Evolutionary conservation across 2,888 invertebrate genomes (phyloP), one percentile per base, ranked within the genome.

Genomic region (Fragum sueziense): DNA sequence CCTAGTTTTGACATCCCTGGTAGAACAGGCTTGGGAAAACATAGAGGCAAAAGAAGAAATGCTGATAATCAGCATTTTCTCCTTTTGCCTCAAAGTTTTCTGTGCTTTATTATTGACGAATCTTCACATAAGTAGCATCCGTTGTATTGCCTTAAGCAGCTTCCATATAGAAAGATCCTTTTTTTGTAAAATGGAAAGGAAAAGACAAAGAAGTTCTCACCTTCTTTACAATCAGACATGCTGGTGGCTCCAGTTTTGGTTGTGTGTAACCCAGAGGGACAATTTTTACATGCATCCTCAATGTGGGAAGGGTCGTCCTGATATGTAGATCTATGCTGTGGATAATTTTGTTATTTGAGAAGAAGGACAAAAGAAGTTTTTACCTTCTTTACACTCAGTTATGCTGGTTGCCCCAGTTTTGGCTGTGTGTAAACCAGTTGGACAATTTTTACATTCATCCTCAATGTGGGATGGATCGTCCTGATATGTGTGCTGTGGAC

Each of bases 391-490:
- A 29, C 57, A 57, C 7, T 57, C 57, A 57, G 25, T 29, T 29
- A 57, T 20, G 9, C 57, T 57, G 27, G 57, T 57, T 57, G 57
- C 25, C 25, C 57, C 57, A 9, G 27, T 27, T 11, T 4, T 7
- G 7, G 57, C 57, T 57, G 57, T 57, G 20, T 57, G 57, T 17
- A 17, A 41, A 0, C 61, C 69, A 20, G 34, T 61, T 9, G 73
- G 69, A 31, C 78, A 78, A 0, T 34, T n/a, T 54, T 69, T 69
- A 54, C 78, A 78, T 3, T 11, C 11, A 4, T 51, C 47, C 31
- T 70, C 27, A 31, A 62, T 70, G 2, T n/a, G 27, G 2, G 25
- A 6, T 27, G 57, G 17, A n/a, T 54, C 52, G 47, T 69, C 54
- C 57, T 78, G 78, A 37, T 78, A 78, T 17, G 29, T 11, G 29